Evolutionary conservation across 2,113 vertebrate genomes (phyloP), one percentile per base, ranked within the genome.

Genomic region (Brachyhypopomus occidentalis): DNA sequence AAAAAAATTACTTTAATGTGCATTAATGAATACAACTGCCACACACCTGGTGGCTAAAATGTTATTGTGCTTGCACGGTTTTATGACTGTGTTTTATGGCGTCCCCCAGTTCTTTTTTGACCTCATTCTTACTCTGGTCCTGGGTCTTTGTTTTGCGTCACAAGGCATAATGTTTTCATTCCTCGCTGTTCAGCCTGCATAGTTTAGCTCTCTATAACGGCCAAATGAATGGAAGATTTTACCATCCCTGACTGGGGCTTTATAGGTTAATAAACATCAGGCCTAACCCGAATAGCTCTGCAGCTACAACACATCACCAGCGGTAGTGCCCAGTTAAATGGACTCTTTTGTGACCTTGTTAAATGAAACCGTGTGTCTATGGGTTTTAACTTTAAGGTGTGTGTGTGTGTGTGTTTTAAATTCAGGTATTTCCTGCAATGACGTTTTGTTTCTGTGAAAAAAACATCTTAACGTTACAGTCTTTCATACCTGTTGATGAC

Each of bases 251-350:
- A 41, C 36, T 56, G 30, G 16, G 36, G 55, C 48, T 25, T 70
- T 70, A 59, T 14, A 60, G 77, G 22, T 71, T 82, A 60, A 71
- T 77, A 60, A 76, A 67, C 67, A 79, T 60, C 56, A 79, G 60
- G 56, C 56, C 36, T 22, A 60, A 70, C 62, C 55, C 38, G 17
- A 56, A 63, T 30, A 72, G 52, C 52, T 55, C 48, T 22, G 38
- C 41, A n/a, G 36, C 25, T 63, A 56, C 23, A 73, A 19, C 60
- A n/a, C 66, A 38, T 71, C 41, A 64, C n/a, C 22, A 83, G 25
- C 34, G 41, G 56, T 63, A 78, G 22, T 34, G 62, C 36, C 36
- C 23, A 17, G 48, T 56, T 52, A 23, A 45, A 79, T 27, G 17
- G 36, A 41, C 48, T 67, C 41, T 81, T 75, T 76, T 63, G 56